Conservation (phyloP, 2,888 invertebrate species). For the Agrenia bidenticulata region DNA sequence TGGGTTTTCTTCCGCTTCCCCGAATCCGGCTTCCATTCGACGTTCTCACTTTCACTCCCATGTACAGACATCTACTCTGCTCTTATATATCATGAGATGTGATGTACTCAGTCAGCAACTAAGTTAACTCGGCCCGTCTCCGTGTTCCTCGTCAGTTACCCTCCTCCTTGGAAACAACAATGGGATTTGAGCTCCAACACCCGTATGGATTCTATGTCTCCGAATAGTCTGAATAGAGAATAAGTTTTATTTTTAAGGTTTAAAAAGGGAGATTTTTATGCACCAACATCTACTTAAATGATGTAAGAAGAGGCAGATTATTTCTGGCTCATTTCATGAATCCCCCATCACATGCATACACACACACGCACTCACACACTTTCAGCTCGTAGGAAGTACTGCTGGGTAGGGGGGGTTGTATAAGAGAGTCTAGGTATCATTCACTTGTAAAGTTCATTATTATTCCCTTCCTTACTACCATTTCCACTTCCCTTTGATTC, state of each 20-base stretch:
- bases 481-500: background rate
- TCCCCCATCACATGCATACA: conserved; percentile 1
- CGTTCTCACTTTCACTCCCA: no score
- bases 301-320: conserved; percentile 27
- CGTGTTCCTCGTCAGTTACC: conserved; percentile 8
- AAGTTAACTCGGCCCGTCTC: conserved; percentile 8
- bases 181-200: no score
- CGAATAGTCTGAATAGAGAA: background rate
- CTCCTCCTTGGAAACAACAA: background rate
- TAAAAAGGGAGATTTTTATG: no score
- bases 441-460: background rate
- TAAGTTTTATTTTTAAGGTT: no score
- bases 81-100: background rate
- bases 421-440: background rate
- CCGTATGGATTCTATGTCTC: no score
- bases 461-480: conserved; percentile 9
- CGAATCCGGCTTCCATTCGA: background rate
- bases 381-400: no score
- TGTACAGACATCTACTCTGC: no score
- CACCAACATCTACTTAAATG: conserved; percentile 15
- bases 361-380: background rate
- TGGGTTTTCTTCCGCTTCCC: conserved; percentile 43
- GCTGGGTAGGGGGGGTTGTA: no score
- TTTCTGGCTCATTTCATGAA: conserved; percentile 32
- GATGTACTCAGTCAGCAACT: background rate